Evolutionary conservation across 1,140 invertebrate genomes (phyloP), one percentile per base, ranked within the genome.

Genomic region (Drosophila ambigua): DNA sequence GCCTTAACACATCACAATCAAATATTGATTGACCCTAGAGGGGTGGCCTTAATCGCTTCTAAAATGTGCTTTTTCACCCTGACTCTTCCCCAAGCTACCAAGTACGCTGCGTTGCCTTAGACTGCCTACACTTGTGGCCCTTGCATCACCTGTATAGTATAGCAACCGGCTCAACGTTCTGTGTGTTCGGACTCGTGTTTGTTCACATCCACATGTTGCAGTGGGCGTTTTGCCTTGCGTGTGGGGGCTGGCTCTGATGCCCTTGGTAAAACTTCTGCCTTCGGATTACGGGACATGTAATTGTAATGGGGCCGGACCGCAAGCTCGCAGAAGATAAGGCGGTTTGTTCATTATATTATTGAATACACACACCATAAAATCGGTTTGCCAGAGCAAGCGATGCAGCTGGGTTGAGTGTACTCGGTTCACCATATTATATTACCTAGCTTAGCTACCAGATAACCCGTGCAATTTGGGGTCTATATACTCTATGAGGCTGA

Each of bases 241-340:
- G 16, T 16, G 16, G 54, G 23, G 39, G 28, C 28, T 31, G 28
- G 31, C 31, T 31, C 31, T 31, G 31, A 9, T 31, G 31, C 31
- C 31, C 31, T 31, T 31, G 31, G 31, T 9, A 31, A 31, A 9
- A 31, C 31, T 31, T 28, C 31, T 63, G 62, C 48, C 67, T 55
- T 55, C 50, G 66, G 63, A 69, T 55, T 68, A 68, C 15, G 43
- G 43, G 44, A 16, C 48, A 39, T 43, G 65, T 45, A 62, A 81
- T 23, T 67, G 67, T 45, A 71, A 80, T 59, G 46, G 58, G 77
- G 64, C 75, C 71, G 58, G 77, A 64, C 71, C 71, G 64, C 57
- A 49, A 64, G 64, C 66, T 57, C 39, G 72, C 53, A 28, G 48
- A 11, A 55, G 73, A 77, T 77, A 77, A 77, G 45, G 50, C 31